These are phyloP conservation scores for Netelia virgata DNA, from an alignment of 2,888 invertebrate genomes.

Conservation along the genomic window DNA sequence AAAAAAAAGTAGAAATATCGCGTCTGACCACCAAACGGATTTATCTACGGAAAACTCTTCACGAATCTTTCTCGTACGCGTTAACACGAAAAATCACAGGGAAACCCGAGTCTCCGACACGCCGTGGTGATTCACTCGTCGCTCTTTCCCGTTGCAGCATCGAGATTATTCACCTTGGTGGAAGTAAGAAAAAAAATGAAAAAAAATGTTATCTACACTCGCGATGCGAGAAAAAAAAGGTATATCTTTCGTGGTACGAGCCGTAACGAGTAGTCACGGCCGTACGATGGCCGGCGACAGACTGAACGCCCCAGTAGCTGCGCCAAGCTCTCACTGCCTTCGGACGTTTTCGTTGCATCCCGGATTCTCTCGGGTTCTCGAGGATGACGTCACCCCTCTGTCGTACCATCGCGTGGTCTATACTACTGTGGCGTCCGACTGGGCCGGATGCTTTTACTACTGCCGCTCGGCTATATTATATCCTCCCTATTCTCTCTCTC, in stretches of 20 bases:
- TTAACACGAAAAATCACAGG: slow-evolving; percentile 14
- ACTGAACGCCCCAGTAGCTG: slow-evolving; percentile 78
- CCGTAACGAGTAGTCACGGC: slow-evolving; percentile 67
- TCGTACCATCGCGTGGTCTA: slow-evolving; percentile 83
- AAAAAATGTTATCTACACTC: slow-evolving; percentile 7
- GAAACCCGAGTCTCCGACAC: slow-evolving; percentile 1
- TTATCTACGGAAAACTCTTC: slow-evolving; percentile 48
- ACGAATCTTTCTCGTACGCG: slow-evolving; percentile 13
- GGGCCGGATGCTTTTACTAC: slow-evolving; percentile 69
- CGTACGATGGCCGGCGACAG: slow-evolving; percentile 77
- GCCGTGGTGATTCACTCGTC: slow-evolving; percentile 3
- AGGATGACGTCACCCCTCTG: slow-evolving; percentile 80
- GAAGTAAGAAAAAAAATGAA: slow-evolving; percentile 2
- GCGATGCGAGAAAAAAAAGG: neutral
- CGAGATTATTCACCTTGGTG: neutral
- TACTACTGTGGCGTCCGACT: slow-evolving; percentile 81
- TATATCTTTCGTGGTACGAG: slow-evolving; percentile 27
- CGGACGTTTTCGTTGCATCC: slow-evolving; percentile 74
- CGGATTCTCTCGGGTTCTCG: slow-evolving; percentile 72
- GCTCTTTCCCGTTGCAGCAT: slow-evolving; percentile 46
- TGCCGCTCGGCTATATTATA: slow-evolving; percentile 55
- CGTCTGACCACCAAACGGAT: slow-evolving; percentile 59
- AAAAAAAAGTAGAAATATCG: neutral
- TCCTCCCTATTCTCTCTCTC: slow-evolving; percentile 23
- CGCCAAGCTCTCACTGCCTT: slow-evolving; percentile 72